Base-by-base conservation (phyloP, 2,797 vertebrate species). In the Hapalemur alaotrensis region DNA sequence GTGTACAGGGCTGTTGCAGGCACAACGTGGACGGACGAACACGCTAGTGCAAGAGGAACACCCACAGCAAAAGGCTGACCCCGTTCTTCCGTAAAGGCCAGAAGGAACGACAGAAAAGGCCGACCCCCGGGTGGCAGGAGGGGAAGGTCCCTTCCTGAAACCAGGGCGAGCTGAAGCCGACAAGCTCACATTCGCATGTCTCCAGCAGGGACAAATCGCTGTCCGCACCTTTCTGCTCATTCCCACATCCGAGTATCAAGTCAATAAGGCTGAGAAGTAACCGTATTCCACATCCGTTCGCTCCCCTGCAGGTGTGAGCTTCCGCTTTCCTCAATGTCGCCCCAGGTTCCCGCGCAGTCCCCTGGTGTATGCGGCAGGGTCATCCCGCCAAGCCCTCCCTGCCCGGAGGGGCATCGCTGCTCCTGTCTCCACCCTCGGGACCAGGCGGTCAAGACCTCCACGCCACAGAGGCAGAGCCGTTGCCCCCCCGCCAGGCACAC, bases 201-300 rank as follows among this genome's bases (percentile, higher is more conserved):
- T 35, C 57, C 9, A 28, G 50, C 18, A 14, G 38, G 46, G 87
- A 25, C 8, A 28, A 7, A 5, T 1, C 7, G 8, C 52, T 17
- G 48, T 65, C 2, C 69, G 7, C 20, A 25, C 57, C 38, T 63
- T 32, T 38, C 25, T 70, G 52, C 5, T 7, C 46, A 43, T 15
- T 70, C 72, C 32, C 18, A 52, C 23, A 32, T 52, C 38, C 65
- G 0, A 32, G 43, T 48, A 10, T 9, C 38, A 75, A 5, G 6
- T 70, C 11, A 6, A 35, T 23, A 35, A 30, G 38, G 25, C 57
- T 13, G 7, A 9, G 35, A 14, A 25, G 5, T 5, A 15, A 20
- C n/a, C 9, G n/a, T 9, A 5, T 50, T 69, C 30, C 4, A 3
- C 1, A 0, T n/a, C 35, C 63, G 17, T 1, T 50, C 9, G 5